Percentiles rank a stretch among this genome's conserved stretches.
Conservation (phyloP, 2,797 vertebrate genomes). For the Brachymystax lenok region DNA sequence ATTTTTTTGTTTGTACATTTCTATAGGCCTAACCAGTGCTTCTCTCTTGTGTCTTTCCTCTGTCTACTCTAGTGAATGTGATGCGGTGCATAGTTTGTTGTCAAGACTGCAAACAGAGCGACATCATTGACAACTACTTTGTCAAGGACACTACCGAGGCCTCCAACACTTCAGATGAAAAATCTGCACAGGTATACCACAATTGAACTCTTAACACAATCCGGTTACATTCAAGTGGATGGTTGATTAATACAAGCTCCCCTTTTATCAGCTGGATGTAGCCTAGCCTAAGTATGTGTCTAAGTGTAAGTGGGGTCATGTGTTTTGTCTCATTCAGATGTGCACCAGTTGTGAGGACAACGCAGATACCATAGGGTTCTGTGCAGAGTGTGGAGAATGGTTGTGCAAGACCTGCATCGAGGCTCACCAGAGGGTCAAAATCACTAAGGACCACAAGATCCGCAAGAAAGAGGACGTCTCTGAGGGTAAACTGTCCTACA, state of each 20-base stretch:
- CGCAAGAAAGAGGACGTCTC: slow-evolving; percentile 93
- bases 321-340: slow-evolving; percentile 72
- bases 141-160: slow-evolving; percentile 94
- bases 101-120: slow-evolving; percentile 96
- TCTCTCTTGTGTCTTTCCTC: neutral
- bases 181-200: slow-evolving; percentile 86
- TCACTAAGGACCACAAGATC: slow-evolving; percentile 98
- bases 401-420: slow-evolving; percentile 98
- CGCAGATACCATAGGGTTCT: slow-evolving; percentile 94
- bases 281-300: neutral
- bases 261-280: neutral
- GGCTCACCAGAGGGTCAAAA: slow-evolving; percentile 97
- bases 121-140: slow-evolving; percentile 98
- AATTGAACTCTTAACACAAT: neutral
- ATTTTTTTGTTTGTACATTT: neutral
- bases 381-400: slow-evolving; percentile 97
- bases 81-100: slow-evolving; percentile 93
- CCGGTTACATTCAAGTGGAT: neutral
- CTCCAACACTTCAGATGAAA: slow-evolving; percentile 88
- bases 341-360: slow-evolving; percentile 99
- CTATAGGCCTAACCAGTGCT: neutral
- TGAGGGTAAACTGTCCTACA: slow-evolving; percentile 75
- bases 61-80: slow-evolving; percentile 83
- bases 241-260: neutral
- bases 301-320: neutral